Evolutionary conservation across 2,113 vertebrate genomes (phyloP).

Genomic region (Hyaena hyaena): DNA sequence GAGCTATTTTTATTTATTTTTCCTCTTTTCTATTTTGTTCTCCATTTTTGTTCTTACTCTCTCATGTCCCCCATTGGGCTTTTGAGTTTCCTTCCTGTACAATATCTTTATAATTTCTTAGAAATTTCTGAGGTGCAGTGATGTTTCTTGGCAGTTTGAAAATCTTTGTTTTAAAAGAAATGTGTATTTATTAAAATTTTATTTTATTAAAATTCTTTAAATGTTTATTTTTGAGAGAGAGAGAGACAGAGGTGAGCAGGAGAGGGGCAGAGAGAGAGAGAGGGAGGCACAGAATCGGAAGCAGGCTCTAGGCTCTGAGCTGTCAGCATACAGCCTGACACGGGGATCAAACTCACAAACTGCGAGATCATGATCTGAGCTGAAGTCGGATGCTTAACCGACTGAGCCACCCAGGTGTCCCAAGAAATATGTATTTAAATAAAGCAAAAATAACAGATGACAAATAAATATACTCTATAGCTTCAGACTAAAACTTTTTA

Average conservation of each 20-base stretch:
- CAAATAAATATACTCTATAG: neutral
- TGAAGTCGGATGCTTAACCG: too few relatives aligned
- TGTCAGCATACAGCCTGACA: too few relatives aligned
- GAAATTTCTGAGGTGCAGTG: neutral
- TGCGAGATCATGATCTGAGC: too few relatives aligned
- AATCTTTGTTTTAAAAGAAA: neutral
- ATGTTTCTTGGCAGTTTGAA: slow-evolving; percentile 23
- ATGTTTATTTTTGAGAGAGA: too few relatives aligned
- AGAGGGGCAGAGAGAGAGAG: too few relatives aligned
- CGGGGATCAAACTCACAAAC: too few relatives aligned
- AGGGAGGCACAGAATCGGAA: too few relatives aligned
- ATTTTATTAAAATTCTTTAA: too few relatives aligned
- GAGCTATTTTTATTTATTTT: neutral
- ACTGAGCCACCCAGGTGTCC: too few relatives aligned
- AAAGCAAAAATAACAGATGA: neutral
- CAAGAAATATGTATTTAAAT: neutral
- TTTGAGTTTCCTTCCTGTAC: neutral
- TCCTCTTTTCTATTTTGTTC: neutral
- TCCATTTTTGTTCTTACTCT: neutral
- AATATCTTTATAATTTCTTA: neutral
- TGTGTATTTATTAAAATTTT: too few relatives aligned
- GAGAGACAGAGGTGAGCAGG: too few relatives aligned
- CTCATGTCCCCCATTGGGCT: neutral
- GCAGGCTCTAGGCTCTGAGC: too few relatives aligned
- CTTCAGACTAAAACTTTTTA: neutral